Base-by-base conservation (phyloP, 1,140 invertebrate genomes). In the Euborellia annulipes region DNA sequence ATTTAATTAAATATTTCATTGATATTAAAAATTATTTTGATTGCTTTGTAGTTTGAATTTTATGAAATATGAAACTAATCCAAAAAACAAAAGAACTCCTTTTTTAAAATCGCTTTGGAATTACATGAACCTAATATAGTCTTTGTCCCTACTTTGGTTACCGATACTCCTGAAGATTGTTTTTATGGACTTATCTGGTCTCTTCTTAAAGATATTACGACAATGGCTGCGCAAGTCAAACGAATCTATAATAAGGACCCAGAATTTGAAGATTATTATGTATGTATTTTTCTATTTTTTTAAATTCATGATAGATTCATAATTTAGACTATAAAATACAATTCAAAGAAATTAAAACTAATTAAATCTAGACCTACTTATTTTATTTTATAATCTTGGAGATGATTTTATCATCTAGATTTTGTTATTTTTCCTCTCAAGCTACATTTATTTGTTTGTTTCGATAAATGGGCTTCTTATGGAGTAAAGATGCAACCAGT, bases 31-130 rank as follows among this genome's bases (percentile, higher is more conserved):
- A 27, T 27, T 11, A 27, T 4, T 27, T 11, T 27, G 23, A 11
- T 27, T 27, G 23, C 8, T 38, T 48, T 48, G 4, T 50, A 70
- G 68, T 39, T 55, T 69, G 11, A 58, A 56, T 44, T 65, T 66
- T 40, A 57, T 70, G 11, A 66, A 63, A 2, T 61, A 57, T 53
- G 65, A 69, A 54, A 74, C 55, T 48, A 62, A 59, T 60, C 60
- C 49, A 45, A 63, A 53, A 50, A 47, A 45, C 14, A 48, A 54
- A 13, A 51, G 58, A 8, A 46, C 43, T 2, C 72, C 75, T 0
- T 60, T 77, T 73, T 76, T 36, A 74, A 82, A 58, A 69, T 81
- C 19, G 60, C 69, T 20, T 63, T 85, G 49, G 70, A 74, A 49
- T 62, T 85, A 2, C 64, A 72, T 38, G 68, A 73, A 17, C 71